phyloP scores from a whole-genome alignment of 2,888 invertebrate genomes.

The Lamellibrachia satsuma region DNA sequence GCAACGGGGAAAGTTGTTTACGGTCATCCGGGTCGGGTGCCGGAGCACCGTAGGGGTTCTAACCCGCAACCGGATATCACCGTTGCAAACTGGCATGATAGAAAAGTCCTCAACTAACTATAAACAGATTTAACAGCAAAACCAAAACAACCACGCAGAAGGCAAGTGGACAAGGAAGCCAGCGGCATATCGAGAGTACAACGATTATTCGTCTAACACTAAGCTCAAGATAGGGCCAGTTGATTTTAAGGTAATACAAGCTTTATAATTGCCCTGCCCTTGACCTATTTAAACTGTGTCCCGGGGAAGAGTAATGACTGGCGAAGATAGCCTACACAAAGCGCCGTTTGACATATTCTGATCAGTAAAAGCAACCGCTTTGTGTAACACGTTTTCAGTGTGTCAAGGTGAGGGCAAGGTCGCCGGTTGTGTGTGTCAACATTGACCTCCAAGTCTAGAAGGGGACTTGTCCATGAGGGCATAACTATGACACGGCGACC shows the following conservation, averaged over 20 bases:
- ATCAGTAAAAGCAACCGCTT: neutral
- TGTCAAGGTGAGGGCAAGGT: neutral
- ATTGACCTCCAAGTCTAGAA: neutral
- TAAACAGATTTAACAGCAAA: too few species aligned
- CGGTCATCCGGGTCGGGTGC: too few species aligned
- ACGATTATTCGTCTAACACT: neutral
- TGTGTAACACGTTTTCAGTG: neutral
- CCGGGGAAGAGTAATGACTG: neutral
- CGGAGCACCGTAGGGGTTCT: too few species aligned
- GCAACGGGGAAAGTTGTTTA: too few species aligned
- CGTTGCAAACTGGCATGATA: too few species aligned
- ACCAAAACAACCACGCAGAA: too few species aligned
- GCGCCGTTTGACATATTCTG: neutral
- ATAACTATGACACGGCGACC: neutral
- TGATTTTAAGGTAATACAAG: neutral
- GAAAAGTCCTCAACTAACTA: too few species aligned
- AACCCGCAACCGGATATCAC: too few species aligned
- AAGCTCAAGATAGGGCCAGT: neutral
- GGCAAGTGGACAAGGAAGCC: too few species aligned
- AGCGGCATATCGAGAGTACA: too few species aligned
- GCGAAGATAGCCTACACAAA: neutral
- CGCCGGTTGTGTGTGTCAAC: neutral
- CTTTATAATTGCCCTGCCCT: neutral
- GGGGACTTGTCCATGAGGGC: neutral
- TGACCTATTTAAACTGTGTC: slow-evolving; percentile 10